phyloP scores from a whole-genome alignment of 1,140 invertebrate genomes.

The Eufriesea mexicana region DNA sequence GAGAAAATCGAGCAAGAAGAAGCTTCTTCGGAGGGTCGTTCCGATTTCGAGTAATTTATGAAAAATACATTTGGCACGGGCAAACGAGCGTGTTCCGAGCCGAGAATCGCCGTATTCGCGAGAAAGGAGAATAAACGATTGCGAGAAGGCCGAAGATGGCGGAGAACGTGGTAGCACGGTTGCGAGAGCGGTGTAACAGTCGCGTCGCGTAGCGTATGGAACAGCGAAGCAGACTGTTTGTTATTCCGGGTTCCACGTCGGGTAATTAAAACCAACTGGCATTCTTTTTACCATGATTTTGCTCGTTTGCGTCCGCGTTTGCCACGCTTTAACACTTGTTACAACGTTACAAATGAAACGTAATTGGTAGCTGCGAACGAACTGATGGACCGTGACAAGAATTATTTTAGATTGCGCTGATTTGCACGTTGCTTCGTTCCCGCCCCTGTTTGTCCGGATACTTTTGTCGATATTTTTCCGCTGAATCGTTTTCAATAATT shows the following conservation, averaged over 20 bases:
- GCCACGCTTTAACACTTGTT: neutral
- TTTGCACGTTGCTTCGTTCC: too few species aligned
- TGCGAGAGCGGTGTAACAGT: neutral
- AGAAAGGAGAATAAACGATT: constrained; percentile 32
- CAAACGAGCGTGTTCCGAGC: neutral
- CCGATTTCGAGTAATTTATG: constrained; percentile 32
- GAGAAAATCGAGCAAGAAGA: neutral
- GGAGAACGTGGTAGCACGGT: too few species aligned
- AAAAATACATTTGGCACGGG: constrained; percentile 26
- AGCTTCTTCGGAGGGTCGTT: neutral
- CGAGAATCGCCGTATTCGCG: neutral
- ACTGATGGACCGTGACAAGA: neutral
- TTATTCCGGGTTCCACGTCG: neutral
- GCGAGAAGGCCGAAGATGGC: too few species aligned
- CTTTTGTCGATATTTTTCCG: neutral
- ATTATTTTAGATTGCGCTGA: neutral
- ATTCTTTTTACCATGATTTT: neutral
- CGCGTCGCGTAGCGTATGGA: neutral
- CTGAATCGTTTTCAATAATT: constrained; percentile 23
- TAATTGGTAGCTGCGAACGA: neutral
- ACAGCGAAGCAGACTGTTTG: neutral
- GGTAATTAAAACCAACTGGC: constrained; percentile 18
- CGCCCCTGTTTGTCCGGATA: neutral
- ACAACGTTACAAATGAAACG: neutral
- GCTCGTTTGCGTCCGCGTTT: neutral